Conservation (phyloP, 2,888 invertebrate species). For the Stenodera caucasica region DNA sequence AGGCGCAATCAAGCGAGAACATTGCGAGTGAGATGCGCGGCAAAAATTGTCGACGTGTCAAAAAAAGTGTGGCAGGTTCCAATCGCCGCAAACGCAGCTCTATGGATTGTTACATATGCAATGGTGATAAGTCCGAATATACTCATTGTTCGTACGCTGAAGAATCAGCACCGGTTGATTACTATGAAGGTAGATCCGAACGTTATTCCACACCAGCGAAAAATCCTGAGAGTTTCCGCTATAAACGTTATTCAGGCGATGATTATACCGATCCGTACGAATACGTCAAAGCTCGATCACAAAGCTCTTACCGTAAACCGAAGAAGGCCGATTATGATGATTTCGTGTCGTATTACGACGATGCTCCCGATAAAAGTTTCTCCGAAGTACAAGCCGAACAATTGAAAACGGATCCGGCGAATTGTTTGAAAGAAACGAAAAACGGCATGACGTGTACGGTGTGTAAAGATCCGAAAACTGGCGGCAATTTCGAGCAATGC, state of each 20-base stretch:
- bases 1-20: constrained; percentile 39
- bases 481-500: constrained; percentile 78
- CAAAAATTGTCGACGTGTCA: constrained; percentile 65
- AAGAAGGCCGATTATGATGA: constrained; percentile 58
- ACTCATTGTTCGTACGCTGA: constrained; percentile 63
- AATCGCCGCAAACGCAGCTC: constrained; percentile 46
- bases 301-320: constrained; percentile 56
- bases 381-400: constrained; percentile 66
- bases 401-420: constrained; percentile 62
- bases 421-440: constrained; percentile 66
- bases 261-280: constrained; percentile 59
- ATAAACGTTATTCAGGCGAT: constrained; percentile 52
- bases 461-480: constrained; percentile 74
- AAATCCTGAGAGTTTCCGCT: constrained; percentile 47
- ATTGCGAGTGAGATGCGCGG: constrained; percentile 36
- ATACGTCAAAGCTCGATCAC: constrained; percentile 55
- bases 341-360: constrained; percentile 54
- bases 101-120: constrained; percentile 61
- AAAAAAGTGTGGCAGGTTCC: constrained; percentile 55
- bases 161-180: constrained; percentile 55
- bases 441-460: constrained; percentile 71
- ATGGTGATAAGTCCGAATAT: constrained; percentile 59
- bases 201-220: constrained; percentile 45
- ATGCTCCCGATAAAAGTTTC: constrained; percentile 60
- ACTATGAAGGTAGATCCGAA: constrained; percentile 50